Conservation (phyloP, 1,140 invertebrate species). For the Stenopsyche tienmushanensis region DNA sequence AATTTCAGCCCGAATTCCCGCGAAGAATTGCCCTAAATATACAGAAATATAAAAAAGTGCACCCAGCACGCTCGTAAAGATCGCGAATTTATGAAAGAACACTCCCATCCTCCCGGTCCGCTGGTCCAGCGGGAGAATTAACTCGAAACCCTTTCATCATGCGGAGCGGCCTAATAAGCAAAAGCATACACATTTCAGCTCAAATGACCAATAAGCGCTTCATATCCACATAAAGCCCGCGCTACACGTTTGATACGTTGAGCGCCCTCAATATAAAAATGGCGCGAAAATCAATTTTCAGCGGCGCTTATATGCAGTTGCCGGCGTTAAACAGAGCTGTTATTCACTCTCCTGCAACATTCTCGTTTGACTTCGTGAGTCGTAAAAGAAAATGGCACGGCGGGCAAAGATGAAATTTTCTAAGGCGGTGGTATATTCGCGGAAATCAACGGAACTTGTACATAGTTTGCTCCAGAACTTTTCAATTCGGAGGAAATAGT, state of each 20-base stretch:
- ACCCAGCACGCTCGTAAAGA: conserved; percentile 26
- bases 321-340: no score
- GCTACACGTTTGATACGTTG: background rate
- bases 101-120: background rate
- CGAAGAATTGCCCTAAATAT: conserved; percentile 25
- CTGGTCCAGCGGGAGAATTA: background rate
- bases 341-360: no score
- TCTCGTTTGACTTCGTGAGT: no score
- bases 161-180: background rate
- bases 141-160: background rate
- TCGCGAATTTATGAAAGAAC: conserved; percentile 20
- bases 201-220: background rate
- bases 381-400: no score
- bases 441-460: no score
- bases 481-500: no score
- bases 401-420: no score
- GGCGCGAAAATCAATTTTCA: background rate
- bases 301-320: no score
- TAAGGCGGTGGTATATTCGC: no score
- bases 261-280: background rate
- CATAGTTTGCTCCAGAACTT: no score
- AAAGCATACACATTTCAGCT: background rate
- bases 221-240: background rate
- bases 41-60: conserved; percentile 24
- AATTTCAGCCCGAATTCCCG: conserved; percentile 18